Conservation (phyloP, 2,888 invertebrate species). For the Tenthredo mesomela region DNA sequence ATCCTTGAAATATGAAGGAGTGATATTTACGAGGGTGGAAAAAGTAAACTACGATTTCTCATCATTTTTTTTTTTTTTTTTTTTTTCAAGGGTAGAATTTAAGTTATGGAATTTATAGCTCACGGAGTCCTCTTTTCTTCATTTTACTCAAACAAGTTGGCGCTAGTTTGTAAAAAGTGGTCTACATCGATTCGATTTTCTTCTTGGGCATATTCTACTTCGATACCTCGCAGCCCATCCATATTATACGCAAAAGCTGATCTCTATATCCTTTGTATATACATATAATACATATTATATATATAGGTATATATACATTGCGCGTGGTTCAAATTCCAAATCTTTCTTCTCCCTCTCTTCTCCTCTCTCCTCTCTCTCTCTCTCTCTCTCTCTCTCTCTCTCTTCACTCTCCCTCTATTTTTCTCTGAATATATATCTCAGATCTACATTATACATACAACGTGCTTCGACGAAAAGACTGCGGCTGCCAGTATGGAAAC, state of each 20-base stretch:
- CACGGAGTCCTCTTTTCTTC: background rate
- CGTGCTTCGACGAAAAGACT: background rate
- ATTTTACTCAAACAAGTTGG: background rate
- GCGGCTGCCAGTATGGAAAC: background rate
- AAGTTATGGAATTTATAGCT: background rate
- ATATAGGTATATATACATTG: background rate
- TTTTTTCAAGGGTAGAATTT: background rate
- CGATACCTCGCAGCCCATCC: background rate
- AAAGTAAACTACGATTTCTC: background rate
- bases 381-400: background rate
- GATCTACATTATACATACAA: constrained; percentile 15
- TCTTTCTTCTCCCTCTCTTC: background rate
- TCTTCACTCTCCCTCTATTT: too few relatives aligned
- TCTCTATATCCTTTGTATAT: background rate
- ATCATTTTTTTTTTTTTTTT: constrained; percentile 3
- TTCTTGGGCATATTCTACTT: background rate
- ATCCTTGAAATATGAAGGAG: background rate
- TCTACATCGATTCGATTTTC: background rate
- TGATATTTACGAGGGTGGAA: background rate
- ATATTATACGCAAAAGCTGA: background rate
- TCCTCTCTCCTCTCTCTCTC: background rate
- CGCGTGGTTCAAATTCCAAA: constrained; percentile 11
- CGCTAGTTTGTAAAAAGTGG: background rate
- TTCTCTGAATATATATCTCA: background rate
- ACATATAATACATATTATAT: background rate